Percentiles rank a stretch among this genome's conserved stretches.
phyloP scores from a whole-genome alignment of 2,797 vertebrate genomes.

The Alectoris magna region DNA sequence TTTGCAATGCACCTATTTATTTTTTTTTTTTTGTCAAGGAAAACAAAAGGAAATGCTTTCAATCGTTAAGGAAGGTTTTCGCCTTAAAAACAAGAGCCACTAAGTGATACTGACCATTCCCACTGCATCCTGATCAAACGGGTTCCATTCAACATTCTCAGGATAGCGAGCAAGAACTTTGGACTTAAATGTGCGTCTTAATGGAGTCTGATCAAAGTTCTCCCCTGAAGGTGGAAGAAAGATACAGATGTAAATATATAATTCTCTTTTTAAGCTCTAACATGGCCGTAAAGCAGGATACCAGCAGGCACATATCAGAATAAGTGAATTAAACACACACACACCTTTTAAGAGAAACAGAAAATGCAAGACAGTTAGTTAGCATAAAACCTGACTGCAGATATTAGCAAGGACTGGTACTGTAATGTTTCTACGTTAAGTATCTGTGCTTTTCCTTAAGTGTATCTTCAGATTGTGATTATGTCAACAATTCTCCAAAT shows the following conservation, averaged over 20 bases:
- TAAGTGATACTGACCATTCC: conserved; percentile 90
- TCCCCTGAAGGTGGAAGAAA: conserved; percentile 85
- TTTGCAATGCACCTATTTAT: background rate
- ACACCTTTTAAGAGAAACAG: conserved; percentile 71
- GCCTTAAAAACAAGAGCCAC: background rate
- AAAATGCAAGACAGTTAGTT: conserved; percentile 70
- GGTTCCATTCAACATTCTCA: conserved; percentile 98
- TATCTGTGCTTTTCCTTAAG: conserved; percentile 67
- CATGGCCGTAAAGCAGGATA: conserved; percentile 59
- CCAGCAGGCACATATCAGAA: conserved; percentile 58
- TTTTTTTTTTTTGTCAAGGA: background rate
- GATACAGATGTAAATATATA: conserved; percentile 17
- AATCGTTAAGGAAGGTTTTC: background rate
- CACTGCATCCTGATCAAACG: conserved; percentile 99
- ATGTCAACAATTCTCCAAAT: background rate
- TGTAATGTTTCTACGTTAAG: conserved; percentile 43
- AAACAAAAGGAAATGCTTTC: background rate
- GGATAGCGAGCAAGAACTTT: conserved; percentile 98
- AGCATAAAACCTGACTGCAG: conserved; percentile 54
- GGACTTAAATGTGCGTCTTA: conserved; percentile 98
- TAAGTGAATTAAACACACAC: conserved; percentile 70
- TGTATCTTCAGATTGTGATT: background rate
- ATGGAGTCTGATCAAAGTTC: conserved; percentile 99
- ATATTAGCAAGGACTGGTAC: conserved; percentile 68
- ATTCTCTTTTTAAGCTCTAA: conserved; percentile 14